Base-by-base conservation (phyloP, 2,797 vertebrate genomes). In the Xerus rutilus region DNA sequence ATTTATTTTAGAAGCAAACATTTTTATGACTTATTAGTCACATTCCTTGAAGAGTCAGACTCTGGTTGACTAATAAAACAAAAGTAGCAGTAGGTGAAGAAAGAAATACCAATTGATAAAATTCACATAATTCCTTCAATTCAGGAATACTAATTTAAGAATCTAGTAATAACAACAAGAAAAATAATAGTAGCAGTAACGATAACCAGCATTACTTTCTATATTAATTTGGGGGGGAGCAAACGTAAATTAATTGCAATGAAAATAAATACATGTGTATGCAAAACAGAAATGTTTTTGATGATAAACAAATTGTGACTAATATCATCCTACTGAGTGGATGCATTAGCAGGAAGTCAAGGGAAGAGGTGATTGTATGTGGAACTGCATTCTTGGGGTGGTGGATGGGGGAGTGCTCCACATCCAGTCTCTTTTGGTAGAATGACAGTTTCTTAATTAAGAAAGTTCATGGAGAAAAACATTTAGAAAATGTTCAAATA, bases 41-140 rank as follows among this genome's bases (percentile, higher is more conserved):
- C 25, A 82, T 96, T 84, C 9, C 18, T 87, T 89, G 2, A 49
- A 72, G 69, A 92, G 47, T 85, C 43, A 70, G 23, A 89, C 20
- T 83, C 78, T n/a, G 30, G 30, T 81, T 92, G 74, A 89, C 20
- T 69, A 30, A 57, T 64, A 59, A 74, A 67, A 30, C 32, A 83
- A 65, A 82, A 59, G 1, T n/a, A 76, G 28, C 76, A 39, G 7
- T 64, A 85, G 43, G 17, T 82, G 82, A 54, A 86, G 57, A 67
- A 59, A 95, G 12, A 89, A 74, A 81, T 67, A 52, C 32, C 17
- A 78, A 5, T 93, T 89, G 49, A 91, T 64, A 73, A 91, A 86
- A 54, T 67, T 69, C 2, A 74, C 20, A 76, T 4, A 67, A 8
- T 69, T 73, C 62, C 76, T 90, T 92, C 32, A 91, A 18, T 87